Base-by-base conservation (phyloP, 2,113 vertebrate species). In the Sinocyclocheilus maitianheensis region DNA sequence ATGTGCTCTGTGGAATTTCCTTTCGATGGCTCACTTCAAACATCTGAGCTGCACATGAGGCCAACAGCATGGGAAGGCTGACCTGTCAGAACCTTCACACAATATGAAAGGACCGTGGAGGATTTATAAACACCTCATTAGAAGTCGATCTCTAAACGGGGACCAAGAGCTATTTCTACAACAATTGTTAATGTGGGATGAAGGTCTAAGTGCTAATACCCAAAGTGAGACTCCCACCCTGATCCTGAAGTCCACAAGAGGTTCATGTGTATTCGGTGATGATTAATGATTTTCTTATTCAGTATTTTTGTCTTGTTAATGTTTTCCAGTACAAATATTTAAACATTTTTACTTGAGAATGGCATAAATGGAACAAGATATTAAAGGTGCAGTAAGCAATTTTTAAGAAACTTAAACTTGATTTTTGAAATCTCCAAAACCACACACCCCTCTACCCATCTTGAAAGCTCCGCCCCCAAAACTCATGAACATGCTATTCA, bases 1-100 rank as follows among this genome's bases (percentile, higher is more conserved):
- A 90, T 92, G 87, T 83, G 79, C 72, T 84, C 48, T 37, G 87
- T 86, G 88, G 89, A 89, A 91, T 93, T 90, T 91, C 71, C 72
- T 63, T 88, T 85, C 83, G 86, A 90, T 88, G 84, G 90, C 83
- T 88, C 87, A 81, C 71, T 87, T 71, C 75, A 60, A 82, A 89
- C 89, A 87, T 88, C 84, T 91, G 88, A 91, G 74, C 40, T 83
- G 30, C 89, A 90, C 84, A 89, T 90, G 88, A 90, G 43, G 18
- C 67, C 1, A 5, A 24, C 20, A 77, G 53, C 11, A 34, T 7
- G 30, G n/a, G 53, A 67, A 78, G 55, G 58, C 30, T 5, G 40
- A 84, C 10, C 81, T 40, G 26, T 82, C 62, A 48, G 55, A 76
- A 22, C 18, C 11, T 58, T 85, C 82, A 74, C 62, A 74, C 55